Base-by-base conservation (phyloP, 2,797 vertebrate genomes). In the Pipistrellus kuhlii region DNA sequence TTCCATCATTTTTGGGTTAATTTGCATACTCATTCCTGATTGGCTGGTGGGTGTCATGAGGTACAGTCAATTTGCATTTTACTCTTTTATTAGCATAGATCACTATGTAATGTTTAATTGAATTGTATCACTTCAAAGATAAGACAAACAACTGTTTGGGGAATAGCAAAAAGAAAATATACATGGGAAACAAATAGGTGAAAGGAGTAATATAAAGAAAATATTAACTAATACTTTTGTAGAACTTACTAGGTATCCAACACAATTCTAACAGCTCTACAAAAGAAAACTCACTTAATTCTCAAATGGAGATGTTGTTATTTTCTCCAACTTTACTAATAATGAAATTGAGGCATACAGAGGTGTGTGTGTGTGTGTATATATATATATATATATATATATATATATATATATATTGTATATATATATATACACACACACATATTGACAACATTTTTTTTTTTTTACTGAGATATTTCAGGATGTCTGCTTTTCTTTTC, bases 71-170 rank as follows among this genome's bases (percentile, higher is more conserved):
- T 53, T 53, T 53, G 18, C 51, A 53, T 53, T 18, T 53, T 53
- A 53, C 51, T 8, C 18, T 53, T 53, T 53, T 53, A 20, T 53
- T 53, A 53, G 18, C 20, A 11, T 59, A 59, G 23, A 27, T 76
- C 27, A 80, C 1, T 87, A 64, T 11, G 3, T 44, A 69, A 87
- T 35, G 27, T 90, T 53, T 90, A 64, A 87, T 69, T 21, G 17
- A 11, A 87, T 92, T 80, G 80, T 84, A 66, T 72, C n/a, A 81
- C 90, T 91, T 92, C 1, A 76, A 82, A 77, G 66, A 62, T 32
- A 88, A 64, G 25, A 76, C n/a, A 94, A 85, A 6, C 6, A 75
- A 44, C 12, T 48, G 32, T 38, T 64, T 3, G 7, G 53, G 41
- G 20, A 23, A 8, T 2, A n/a, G 18, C 10, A 69, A 66, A 66